These are phyloP conservation scores for Euura saliciscinereae DNA, from an alignment of 1,140 invertebrate genomes.

Conservation along the genomic window DNA sequence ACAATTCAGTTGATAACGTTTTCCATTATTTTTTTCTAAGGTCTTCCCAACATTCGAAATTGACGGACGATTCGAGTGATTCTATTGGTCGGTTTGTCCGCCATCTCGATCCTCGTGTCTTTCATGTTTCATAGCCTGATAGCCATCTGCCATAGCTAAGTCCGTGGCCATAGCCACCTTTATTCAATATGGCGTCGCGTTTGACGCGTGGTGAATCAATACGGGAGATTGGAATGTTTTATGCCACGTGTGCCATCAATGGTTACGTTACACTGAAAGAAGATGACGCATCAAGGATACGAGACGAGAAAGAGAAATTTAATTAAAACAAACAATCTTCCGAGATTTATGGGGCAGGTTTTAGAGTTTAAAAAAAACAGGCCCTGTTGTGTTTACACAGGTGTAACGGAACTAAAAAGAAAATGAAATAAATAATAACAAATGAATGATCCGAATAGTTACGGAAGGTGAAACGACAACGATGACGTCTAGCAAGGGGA, in stretches of 20 bases:
- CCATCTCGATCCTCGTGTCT: neutral
- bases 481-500: too few species aligned
- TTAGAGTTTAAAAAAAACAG: too few species aligned
- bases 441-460: too few species aligned
- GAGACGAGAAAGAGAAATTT: neutral
- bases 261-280: neutral
- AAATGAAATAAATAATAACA: too few species aligned
- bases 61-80: neutral
- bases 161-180: too few species aligned
- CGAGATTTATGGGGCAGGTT: too few species aligned
- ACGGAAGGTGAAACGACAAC: too few species aligned
- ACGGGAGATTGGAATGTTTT: constrained; percentile 33
- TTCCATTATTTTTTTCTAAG: neutral
- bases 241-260: constrained; percentile 35
- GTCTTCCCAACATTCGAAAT: too few species aligned
- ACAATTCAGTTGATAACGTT: neutral
- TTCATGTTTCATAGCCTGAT: neutral
- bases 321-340: neutral
- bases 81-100: neutral
- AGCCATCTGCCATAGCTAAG: too few species aligned
- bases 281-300: neutral
- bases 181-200: constrained; percentile 36
- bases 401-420: too few species aligned
- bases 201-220: constrained; percentile 38
- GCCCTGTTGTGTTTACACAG: too few species aligned